A percentile compares a stretch with the other conserved stretches of the same genome.
Evolutionary conservation across 2,113 vertebrate genomes (phyloP).

Genomic region (Scortum barcoo): DNA sequence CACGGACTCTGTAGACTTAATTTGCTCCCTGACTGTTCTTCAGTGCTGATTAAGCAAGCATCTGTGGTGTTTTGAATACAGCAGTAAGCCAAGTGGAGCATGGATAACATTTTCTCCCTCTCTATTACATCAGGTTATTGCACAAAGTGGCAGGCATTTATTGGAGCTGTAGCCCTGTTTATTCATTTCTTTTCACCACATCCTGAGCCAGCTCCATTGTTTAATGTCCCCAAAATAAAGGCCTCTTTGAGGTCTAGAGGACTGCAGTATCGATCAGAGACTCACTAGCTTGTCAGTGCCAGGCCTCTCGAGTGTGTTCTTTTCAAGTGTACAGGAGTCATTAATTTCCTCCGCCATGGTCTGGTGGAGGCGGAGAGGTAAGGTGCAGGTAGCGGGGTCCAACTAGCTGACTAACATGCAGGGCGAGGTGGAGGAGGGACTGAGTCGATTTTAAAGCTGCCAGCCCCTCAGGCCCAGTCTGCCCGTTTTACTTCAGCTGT

Average conservation of each 20-base stretch:
- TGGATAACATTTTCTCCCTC: slow-evolving; percentile 60
- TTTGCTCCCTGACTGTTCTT: slow-evolving; percentile 81
- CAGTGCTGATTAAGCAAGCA: slow-evolving; percentile 81
- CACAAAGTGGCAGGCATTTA: slow-evolving; percentile 69
- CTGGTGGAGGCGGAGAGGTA: slow-evolving; percentile 52
- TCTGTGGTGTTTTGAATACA: slow-evolving; percentile 77
- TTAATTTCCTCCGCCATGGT: slow-evolving; percentile 68
- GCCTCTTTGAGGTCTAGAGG: slow-evolving; percentile 54
- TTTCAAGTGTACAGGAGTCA: slow-evolving; percentile 65
- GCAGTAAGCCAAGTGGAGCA: slow-evolving; percentile 74
- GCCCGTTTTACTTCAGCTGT: slow-evolving; percentile 77
- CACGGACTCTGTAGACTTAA: slow-evolving; percentile 75
- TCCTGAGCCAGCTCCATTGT: slow-evolving; percentile 46
- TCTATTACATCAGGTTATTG: slow-evolving; percentile 69
- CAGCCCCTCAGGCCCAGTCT: slow-evolving; percentile 68
- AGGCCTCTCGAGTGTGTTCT: slow-evolving; percentile 66
- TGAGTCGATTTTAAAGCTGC: slow-evolving; percentile 74
- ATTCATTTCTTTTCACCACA: slow-evolving; percentile 42
- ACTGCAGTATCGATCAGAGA: slow-evolving; percentile 63
- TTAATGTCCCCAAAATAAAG: slow-evolving; percentile 67
- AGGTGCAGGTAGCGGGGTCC: slow-evolving; percentile 51
- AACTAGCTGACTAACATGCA: slow-evolving; percentile 55
- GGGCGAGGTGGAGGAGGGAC: slow-evolving; percentile 38
- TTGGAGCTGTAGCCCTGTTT: slow-evolving; percentile 46
- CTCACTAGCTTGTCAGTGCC: slow-evolving; percentile 63